Conservation (phyloP, 1,140 invertebrate species). For the Ladona fulva region DNA sequence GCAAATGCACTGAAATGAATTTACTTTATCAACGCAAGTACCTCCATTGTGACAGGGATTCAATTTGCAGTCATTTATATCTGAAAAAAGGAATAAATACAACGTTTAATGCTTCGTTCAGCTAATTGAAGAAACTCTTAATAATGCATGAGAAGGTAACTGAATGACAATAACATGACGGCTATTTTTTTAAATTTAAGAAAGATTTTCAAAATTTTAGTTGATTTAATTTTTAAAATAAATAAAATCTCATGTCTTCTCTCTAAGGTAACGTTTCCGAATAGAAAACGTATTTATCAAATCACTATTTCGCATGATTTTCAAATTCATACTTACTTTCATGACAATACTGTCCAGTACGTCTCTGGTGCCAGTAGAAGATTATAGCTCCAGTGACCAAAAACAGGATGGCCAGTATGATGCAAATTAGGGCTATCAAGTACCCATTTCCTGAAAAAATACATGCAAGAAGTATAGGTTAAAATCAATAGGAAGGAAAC, state of each 20-base stretch:
- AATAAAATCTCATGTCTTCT: too few species aligned
- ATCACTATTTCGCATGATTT: too few species aligned
- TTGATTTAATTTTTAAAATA: too few species aligned
- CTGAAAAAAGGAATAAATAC: conserved; percentile 30
- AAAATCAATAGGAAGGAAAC: too few species aligned
- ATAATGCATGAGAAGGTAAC: neutral
- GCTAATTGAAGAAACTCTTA: neutral
- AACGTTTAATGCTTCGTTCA: conserved; percentile 25
- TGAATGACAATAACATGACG: too few species aligned
- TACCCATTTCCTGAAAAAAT: too few species aligned
- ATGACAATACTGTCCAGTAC: conserved; percentile 61
- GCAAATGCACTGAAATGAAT: conserved; percentile 71
- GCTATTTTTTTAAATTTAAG: too few species aligned
- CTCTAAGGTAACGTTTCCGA: too few species aligned
- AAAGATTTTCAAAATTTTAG: too few species aligned
- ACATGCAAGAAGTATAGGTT: too few species aligned
- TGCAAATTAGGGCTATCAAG: conserved; percentile 40
- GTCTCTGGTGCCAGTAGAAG: conserved; percentile 42
- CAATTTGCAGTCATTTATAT: conserved; percentile 60
- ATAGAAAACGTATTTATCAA: too few species aligned
- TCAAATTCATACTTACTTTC: conserved; percentile 46
- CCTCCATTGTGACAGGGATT: conserved; percentile 66
- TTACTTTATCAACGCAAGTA: conserved; percentile 62
- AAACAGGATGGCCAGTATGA: conserved; percentile 42
- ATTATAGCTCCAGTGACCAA: conserved; percentile 37